Evolutionary conservation across 1,140 invertebrate species (phyloP).

Genomic region (Meloidogyne chitwoodi): DNA sequence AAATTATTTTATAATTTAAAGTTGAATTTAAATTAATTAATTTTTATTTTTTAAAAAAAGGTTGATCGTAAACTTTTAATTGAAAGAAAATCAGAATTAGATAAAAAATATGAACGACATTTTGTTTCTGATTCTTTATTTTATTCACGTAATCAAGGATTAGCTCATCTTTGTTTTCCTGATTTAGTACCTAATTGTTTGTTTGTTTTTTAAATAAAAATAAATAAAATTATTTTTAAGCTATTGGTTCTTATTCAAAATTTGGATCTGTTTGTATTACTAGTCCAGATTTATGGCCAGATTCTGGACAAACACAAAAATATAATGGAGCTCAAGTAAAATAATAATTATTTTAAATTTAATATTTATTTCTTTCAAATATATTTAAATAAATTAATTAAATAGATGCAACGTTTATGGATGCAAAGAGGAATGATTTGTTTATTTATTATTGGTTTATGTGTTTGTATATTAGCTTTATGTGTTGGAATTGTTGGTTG

Average conservation of each 20-base stretch:
- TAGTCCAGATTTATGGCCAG: slow-evolving; percentile 12
- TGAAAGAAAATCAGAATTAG: slow-evolving; percentile 16
- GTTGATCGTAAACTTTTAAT: slow-evolving; percentile 1
- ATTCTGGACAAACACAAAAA: slow-evolving; percentile 2
- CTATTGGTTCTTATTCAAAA: slow-evolving; percentile 9
- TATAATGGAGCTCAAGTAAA: slow-evolving; percentile 11
- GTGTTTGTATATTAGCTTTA: slow-evolving; percentile 21
- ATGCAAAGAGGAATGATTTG: slow-evolving; percentile 32
- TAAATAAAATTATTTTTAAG: background rate
- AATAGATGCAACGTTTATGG: slow-evolving; percentile 39
- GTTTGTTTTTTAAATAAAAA: slow-evolving; percentile 8
- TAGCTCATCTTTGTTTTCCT: slow-evolving; percentile 41
- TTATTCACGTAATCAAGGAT: slow-evolving; percentile 34
- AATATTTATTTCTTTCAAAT: background rate
- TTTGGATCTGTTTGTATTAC: slow-evolving; percentile 13
- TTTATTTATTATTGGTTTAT: slow-evolving; percentile 26
- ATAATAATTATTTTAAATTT: background rate
- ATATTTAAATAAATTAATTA: background rate
- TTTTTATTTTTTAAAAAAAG: background rate
- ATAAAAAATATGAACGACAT: slow-evolving; percentile 23
- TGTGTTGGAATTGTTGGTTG: slow-evolving; percentile 38
- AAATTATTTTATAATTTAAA: background rate
- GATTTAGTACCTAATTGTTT: slow-evolving; percentile 34
- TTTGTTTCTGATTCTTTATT: slow-evolving; percentile 25
- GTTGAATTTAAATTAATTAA: background rate